Base-by-base conservation (phyloP, 2,888 invertebrate genomes). In the Drosophila testacea region DNA sequence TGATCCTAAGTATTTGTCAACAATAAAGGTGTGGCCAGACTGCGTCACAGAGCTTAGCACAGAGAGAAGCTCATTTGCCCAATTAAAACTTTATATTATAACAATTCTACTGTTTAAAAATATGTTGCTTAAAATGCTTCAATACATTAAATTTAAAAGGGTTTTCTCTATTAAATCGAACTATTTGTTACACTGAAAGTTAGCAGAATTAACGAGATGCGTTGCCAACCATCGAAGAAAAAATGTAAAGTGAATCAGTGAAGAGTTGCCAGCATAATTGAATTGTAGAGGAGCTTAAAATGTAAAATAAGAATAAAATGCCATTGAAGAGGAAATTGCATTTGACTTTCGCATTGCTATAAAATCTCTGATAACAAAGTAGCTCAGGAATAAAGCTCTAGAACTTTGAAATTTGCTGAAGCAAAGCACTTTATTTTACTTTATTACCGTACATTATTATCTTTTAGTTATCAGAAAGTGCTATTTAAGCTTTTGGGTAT, bases 201-300 rank as follows among this genome's bases (percentile, higher is more conserved):
- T 32, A 41, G 30, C 32, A 34, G 32, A 32, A 28, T 27, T 6
- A 7, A 7, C 11, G 4, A 56, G 42, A 2, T 41, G 59, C 41
- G 41, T 32, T 55, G 51, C 38, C 55, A 59, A 44, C n/a, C 30
- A n/a, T 39, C 7, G 42, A 16, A 16, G 39, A 5, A 16, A n/a
- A 30, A 32, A 48, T 38, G 13, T 39, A 30, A 7, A 38, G 50
- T 32, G 32, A 32, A 32, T 32, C 32, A 32, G 32, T 4, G 7
- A 13, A 11, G 56, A 61, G 62, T 28, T 79, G 47, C 34, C 60
- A 75, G 48, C 42, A 7, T 51, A 79, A 79, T 75, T 64, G 30
- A 57, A 63, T 74, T 63, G 48, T 34, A 39, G 27, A 16, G 46
- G 9, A 11, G 48, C 36, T 56, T 54, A 50, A 54, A 44, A 34